These are phyloP conservation scores for Steinernema feltiae DNA, from an alignment of 1,140 invertebrate genomes.

Conservation along the genomic window DNA sequence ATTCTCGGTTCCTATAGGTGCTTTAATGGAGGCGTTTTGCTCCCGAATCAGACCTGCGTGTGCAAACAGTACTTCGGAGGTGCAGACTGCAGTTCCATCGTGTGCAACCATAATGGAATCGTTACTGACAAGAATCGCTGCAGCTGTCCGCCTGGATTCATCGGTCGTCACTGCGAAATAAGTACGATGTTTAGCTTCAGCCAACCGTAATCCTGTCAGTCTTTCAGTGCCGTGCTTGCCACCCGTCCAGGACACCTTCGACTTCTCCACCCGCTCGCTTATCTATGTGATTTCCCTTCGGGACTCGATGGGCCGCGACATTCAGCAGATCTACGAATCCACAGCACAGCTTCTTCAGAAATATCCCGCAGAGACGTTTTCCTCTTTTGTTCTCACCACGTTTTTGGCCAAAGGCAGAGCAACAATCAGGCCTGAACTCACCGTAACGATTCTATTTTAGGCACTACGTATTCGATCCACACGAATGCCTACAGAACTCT, in stretches of 20 bases:
- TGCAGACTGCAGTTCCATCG: background rate
- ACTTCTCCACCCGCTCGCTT: conserved; percentile 17
- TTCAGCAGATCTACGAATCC: background rate
- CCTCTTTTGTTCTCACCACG: background rate
- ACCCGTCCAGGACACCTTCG: background rate
- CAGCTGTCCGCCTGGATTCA: conserved; percentile 17
- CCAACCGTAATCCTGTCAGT: background rate
- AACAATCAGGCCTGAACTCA: background rate
- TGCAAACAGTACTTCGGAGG: conserved; percentile 8
- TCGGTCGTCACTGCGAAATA: conserved; percentile 9
- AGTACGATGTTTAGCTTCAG: conserved; percentile 2
- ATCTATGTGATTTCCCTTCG: background rate
- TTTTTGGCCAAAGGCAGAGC: conserved; percentile 6
- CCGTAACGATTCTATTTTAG: background rate
- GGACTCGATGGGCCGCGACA: conserved; percentile 13
- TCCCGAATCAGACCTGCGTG: conserved; percentile 14
- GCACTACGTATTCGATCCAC: background rate
- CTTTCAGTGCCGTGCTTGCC: conserved; percentile 17
- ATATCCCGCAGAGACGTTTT: background rate
- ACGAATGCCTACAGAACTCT: background rate
- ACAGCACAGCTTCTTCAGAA: background rate
- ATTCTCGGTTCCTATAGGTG: background rate
- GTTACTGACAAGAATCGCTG: background rate
- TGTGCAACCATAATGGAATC: conserved; percentile 11
- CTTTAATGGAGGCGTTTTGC: conserved; percentile 17